Conservation (phyloP, 2,888 invertebrate genomes). For the Acanthosepion lycidas region DNA sequence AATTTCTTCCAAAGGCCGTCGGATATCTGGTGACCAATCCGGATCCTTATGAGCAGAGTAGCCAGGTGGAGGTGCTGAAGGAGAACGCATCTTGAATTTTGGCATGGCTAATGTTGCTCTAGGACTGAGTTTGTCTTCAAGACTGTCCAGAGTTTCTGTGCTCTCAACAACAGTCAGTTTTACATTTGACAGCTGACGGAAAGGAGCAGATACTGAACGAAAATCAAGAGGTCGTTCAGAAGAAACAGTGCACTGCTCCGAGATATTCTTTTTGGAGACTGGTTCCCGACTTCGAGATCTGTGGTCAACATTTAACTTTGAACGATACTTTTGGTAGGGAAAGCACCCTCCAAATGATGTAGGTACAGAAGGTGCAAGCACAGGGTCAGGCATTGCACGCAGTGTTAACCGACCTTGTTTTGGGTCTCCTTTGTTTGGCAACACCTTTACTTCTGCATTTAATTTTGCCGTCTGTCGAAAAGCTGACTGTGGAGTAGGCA, state of each 20-base stretch:
- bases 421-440: slow-evolving; percentile 14
- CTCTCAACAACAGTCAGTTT: slow-evolving; percentile 49
- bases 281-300: slow-evolving; percentile 41
- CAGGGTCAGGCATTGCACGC: slow-evolving; percentile 81
- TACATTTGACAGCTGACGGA: slow-evolving; percentile 54
- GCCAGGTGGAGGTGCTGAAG: slow-evolving; percentile 63
- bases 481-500: slow-evolving; percentile 54
- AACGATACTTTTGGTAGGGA: neutral
- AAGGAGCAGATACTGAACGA: slow-evolving; percentile 64
- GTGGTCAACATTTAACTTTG: slow-evolving; percentile 34
- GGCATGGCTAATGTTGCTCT: slow-evolving; percentile 59
- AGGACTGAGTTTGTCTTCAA: slow-evolving; percentile 65
- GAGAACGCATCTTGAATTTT: slow-evolving; percentile 58
- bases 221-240: slow-evolving; percentile 45
- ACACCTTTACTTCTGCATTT: neutral
- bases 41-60: slow-evolving; percentile 37
- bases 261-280: neutral
- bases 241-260: neutral
- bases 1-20: slow-evolving; percentile 46
- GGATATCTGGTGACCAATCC: slow-evolving; percentile 36
- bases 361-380: neutral
- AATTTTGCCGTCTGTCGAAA: slow-evolving; percentile 4
- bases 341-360: neutral
- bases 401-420: slow-evolving; percentile 78
- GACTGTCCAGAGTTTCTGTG: neutral